Evolutionary conservation across 2,888 invertebrate genomes (phyloP).

Genomic region (Lepidocyrtinus sp.): DNA sequence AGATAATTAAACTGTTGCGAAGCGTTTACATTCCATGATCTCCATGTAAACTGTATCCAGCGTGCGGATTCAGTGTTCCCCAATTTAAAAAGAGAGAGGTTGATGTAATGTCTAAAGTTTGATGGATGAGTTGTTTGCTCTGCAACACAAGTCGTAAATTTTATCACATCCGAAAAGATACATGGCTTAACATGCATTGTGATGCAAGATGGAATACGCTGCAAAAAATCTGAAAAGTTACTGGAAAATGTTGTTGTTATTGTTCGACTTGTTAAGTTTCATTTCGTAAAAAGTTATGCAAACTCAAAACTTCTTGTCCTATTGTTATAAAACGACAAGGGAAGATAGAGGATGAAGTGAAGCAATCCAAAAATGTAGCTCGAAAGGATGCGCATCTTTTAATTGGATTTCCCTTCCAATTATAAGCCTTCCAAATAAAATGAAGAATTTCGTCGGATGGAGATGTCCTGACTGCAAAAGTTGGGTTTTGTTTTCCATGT

Average conservation of each 20-base stretch:
- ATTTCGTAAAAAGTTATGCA: conserved; percentile 35
- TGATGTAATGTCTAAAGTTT: conserved; percentile 10
- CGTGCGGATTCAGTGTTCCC: not conserved
- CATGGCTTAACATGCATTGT: not conserved
- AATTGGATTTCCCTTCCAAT: conserved; percentile 45
- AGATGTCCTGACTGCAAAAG: no score
- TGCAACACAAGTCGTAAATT: conserved; percentile 8
- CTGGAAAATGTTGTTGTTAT: not conserved
- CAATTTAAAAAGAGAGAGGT: not conserved
- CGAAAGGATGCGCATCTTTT: conserved; percentile 25
- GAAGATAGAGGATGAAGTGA: conserved; percentile 6
- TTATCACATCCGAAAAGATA: not conserved
- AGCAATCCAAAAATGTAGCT: not conserved
- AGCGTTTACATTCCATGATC: conserved; percentile 5
- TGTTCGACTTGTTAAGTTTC: not conserved
- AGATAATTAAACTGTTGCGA: conserved; percentile 13
- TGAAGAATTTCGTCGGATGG: not conserved
- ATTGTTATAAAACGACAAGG: conserved; percentile 27
- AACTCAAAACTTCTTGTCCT: conserved; percentile 30
- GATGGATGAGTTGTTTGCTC: conserved; percentile 11
- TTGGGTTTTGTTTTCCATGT: no score
- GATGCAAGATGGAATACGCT: conserved; percentile 3
- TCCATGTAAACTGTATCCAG: not conserved
- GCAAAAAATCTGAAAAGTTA: not conserved
- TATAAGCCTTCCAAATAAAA: conserved; percentile 32